A percentile compares a stretch with the other conserved stretches of the same genome.
phyloP scores from a whole-genome alignment of 2,888 invertebrate species.

The Apotomis betuletana region DNA sequence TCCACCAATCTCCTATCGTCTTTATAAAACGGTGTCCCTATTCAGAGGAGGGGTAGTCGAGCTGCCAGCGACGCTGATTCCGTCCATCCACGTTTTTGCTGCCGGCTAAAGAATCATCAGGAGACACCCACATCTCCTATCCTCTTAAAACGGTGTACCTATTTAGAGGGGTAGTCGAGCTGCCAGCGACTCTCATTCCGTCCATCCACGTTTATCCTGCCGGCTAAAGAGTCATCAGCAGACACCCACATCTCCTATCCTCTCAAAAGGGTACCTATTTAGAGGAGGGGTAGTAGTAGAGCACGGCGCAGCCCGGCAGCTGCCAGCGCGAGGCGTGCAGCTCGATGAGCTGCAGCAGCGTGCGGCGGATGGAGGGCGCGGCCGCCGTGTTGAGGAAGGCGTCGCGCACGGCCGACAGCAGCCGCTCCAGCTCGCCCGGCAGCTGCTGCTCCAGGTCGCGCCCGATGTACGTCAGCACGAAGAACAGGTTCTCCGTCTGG shows the following conservation, averaged over 20 bases:
- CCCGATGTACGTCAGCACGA: constrained; percentile 94
- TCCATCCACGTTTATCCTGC: too few relatives aligned
- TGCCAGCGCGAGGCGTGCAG: constrained; percentile 96
- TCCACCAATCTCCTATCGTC: too few relatives aligned
- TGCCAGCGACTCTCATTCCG: constrained; percentile 63
- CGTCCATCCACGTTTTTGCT: too few relatives aligned
- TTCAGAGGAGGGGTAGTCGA: constrained; percentile 90
- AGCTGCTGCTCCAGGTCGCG: constrained; percentile 93
- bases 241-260: too few relatives aligned
- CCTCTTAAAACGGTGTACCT: constrained; percentile 41
- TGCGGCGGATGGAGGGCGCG: constrained; percentile 90
- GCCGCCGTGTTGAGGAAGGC: constrained; percentile 91
- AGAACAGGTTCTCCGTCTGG: constrained; percentile 94
- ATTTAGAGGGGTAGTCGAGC: constrained; percentile 90
- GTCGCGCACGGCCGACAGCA: constrained; percentile 91
- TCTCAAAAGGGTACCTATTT: constrained; percentile 53
- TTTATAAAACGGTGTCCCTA: constrained; percentile 49
- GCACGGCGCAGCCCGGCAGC: constrained; percentile 93
- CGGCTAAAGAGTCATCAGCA: too few relatives aligned
- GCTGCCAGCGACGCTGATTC: constrained; percentile 69
- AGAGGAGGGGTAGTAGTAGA: constrained; percentile 92
- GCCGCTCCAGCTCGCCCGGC: constrained; percentile 90
- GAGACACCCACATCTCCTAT: too few relatives aligned
- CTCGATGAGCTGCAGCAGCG: constrained; percentile 94
- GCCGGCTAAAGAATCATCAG: too few relatives aligned